phyloP scores from a whole-genome alignment of 2,888 invertebrate species.

The Ametastegia equiseti region DNA sequence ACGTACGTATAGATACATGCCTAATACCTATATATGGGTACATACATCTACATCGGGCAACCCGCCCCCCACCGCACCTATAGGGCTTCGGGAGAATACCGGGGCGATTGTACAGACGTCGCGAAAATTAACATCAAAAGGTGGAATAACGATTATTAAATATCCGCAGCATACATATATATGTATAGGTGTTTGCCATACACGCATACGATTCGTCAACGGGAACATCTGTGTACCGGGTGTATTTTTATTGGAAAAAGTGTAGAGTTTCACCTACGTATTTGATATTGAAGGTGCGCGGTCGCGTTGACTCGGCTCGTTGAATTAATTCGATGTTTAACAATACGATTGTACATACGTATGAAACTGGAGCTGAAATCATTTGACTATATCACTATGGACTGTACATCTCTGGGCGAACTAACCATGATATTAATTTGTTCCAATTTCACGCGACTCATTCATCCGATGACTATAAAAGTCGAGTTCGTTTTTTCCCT shows the following conservation, averaged over 20 bases:
- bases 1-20: not conserved
- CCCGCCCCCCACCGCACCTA: not conserved
- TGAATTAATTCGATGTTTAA: conserved; percentile 2
- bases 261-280: too few relatives aligned
- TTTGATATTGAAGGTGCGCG: not conserved
- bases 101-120: not conserved
- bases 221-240: not conserved
- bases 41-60: not conserved
- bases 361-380: not conserved
- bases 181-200: too few relatives aligned
- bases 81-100: not conserved
- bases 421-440: not conserved
- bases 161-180: not conserved
- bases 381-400: not conserved
- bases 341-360: conserved; percentile 25
- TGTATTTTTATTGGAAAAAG: too few relatives aligned
- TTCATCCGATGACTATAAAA: not conserved
- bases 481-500: too few relatives aligned
- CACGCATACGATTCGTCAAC: not conserved
- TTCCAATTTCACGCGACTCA: not conserved
- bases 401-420: conserved; percentile 21
- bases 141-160: not conserved
- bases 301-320: conserved; percentile 3
- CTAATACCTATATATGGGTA: not conserved
- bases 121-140: not conserved